Evolutionary conservation across 2,797 vertebrate genomes (phyloP), one percentile per base, ranked within the genome.

Genomic region (Chaunax sp.): DNA sequence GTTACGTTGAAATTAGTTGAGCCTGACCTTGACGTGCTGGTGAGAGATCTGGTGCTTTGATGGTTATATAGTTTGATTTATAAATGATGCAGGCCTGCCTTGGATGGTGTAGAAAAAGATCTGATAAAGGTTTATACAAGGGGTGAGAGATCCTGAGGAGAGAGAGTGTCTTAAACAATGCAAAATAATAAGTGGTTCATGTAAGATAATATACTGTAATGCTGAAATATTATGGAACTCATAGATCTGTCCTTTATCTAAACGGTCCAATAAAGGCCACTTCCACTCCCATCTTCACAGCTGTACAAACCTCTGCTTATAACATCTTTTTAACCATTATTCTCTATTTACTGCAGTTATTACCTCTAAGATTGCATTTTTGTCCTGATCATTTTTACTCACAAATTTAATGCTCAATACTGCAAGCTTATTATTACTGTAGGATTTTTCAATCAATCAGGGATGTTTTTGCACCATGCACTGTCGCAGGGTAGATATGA

Each of bases 381-480:
- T 40, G 49, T 85, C 78, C 43, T 40, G 68, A 55, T 79, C 77
- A 41, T 83, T 90, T 88, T 77, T 86, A 86, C 67, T 78, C 72
- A 88, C 64, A 82, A 73, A 74, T 72, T 75, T 83, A 88, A 81
- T 5, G 58, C 79, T 85, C 82, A 72, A 67, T 65, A 73, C 56
- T 58, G 78, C 73, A 52, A 82, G 83, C 86, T 88, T 84, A 58
- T 74, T 84, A 57, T 74, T 72, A 75, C 71, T 72, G 75, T 90
- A 86, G 75, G 77, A 75, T 84, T 87, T 91, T 85, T 89, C 87
- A 85, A 93, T 83, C 83, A 83, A 92, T 94, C 92, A 93, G 92
- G 93, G 93, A 93, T 89, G 84, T 92, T 92, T n/a, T 92, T 90
- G 81, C 91, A 92, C 87, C 90, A 92, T 82, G 91, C 91, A 92